A percentile compares a stretch with the other conserved stretches of the same genome.
Conservation (phyloP, 2,888 invertebrate species). For the Ennomos erosarius region DNA sequence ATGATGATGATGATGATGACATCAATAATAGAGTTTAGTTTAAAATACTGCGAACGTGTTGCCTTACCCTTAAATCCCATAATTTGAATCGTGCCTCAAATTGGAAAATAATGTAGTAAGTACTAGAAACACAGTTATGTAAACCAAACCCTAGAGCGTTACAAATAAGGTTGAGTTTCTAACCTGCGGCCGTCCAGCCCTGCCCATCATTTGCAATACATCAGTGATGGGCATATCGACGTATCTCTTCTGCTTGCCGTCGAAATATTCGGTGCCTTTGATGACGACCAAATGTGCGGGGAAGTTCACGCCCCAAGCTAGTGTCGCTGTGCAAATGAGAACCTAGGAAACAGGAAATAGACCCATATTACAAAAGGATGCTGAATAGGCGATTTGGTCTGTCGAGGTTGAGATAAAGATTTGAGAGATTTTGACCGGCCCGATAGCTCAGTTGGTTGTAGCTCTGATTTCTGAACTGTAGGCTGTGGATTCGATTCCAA, state of each 20-base stretch:
- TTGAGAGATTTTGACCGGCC: too few relatives aligned
- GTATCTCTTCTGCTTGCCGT: slow-evolving; percentile 97
- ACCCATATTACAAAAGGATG: too few relatives aligned
- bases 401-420: too few relatives aligned
- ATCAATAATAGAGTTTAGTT: not conserved
- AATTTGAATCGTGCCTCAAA: too few relatives aligned
- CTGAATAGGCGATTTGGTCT: too few relatives aligned
- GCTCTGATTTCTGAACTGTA: too few relatives aligned
- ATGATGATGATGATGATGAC: too few relatives aligned
- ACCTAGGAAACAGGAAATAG: slow-evolving; percentile 88
- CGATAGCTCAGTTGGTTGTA: too few relatives aligned
- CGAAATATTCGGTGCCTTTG: slow-evolving; percentile 99
- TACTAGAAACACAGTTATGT: too few relatives aligned
- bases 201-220: slow-evolving; percentile 99
- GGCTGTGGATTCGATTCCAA: too few relatives aligned
- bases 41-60: not conserved
- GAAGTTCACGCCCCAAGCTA: slow-evolving; percentile 99
- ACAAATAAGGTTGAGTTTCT: not conserved
- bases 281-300: slow-evolving; percentile 99
- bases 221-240: slow-evolving; percentile 99
- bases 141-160: not conserved
- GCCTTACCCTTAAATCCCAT: too few relatives aligned
- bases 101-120: too few relatives aligned
- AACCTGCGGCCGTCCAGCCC: slow-evolving; percentile 95
- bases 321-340: slow-evolving; percentile 97